Evolutionary conservation across 2,113 vertebrate species (phyloP).

Genomic region (Melanocharis versteri): DNA sequence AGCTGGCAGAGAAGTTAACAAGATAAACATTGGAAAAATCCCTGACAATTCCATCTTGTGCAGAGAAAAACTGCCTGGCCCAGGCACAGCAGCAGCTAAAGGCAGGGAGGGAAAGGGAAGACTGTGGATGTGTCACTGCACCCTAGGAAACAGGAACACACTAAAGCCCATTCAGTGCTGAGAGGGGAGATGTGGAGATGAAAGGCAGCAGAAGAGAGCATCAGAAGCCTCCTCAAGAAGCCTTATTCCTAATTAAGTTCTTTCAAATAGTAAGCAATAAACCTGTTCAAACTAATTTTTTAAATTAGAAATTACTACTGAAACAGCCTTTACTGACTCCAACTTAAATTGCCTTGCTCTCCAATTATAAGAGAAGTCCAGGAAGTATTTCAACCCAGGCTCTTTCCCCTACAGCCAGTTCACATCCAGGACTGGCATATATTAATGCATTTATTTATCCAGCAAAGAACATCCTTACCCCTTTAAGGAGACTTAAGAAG

Average conservation of each 20-base stretch:
- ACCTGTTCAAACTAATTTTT: neutral
- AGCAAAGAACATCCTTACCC: neutral
- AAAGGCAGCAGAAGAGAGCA: neutral
- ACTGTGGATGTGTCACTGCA: neutral
- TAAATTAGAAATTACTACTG: neutral
- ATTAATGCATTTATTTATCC: neutral
- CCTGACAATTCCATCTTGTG: neutral
- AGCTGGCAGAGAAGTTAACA: neutral
- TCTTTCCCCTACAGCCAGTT: neutral
- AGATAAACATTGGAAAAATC: neutral
- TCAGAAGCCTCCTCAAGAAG: neutral
- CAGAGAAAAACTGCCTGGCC: neutral
- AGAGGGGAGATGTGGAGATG: neutral
- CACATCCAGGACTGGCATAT: neutral
- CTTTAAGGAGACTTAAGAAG: neutral
- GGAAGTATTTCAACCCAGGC: neutral
- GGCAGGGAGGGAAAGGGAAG: neutral
- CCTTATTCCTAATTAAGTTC: neutral
- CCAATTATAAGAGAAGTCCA: neutral
- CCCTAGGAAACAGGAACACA: neutral
- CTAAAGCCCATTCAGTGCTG: neutral
- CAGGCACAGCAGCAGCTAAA: neutral
- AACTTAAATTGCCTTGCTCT: neutral
- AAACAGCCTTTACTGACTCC: neutral
- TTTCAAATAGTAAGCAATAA: neutral